phyloP scores from a whole-genome alignment of 35 echinoderm and acorn worm species.

The Nesometra sesokonis region DNA sequence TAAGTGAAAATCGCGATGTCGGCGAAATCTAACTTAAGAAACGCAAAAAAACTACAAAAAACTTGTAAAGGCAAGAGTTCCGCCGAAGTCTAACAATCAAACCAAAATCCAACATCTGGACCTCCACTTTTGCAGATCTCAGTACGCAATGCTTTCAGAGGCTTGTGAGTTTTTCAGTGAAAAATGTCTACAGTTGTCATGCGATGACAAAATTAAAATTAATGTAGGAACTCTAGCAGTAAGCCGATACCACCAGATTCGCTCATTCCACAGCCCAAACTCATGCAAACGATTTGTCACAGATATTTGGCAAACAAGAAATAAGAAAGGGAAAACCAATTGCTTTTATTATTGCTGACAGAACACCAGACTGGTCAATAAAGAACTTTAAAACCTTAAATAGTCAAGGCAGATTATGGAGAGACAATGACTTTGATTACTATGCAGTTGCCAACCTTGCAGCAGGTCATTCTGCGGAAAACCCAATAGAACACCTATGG shows the following conservation, averaged over 20 bases:
- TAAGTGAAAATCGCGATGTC: too few relatives aligned
- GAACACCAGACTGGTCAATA: slow-evolving; percentile 22
- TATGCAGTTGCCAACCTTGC: slow-evolving; percentile 6
- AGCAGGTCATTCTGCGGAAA: slow-evolving; percentile 19
- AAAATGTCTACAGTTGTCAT: slow-evolving; percentile 1
- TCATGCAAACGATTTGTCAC: neutral
- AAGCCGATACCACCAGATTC: slow-evolving; percentile 11
- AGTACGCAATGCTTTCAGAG: neutral
- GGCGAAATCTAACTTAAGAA: neutral
- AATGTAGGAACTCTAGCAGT: slow-evolving; percentile 17
- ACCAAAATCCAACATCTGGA: neutral
- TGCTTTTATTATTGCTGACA: slow-evolving; percentile 6
- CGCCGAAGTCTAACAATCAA: slow-evolving; percentile 11
- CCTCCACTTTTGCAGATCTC: neutral
- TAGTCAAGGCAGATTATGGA: neutral
- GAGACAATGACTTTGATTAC: slow-evolving; percentile 19
- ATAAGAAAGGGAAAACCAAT: neutral
- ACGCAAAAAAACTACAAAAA: neutral
- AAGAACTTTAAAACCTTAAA: slow-evolving; percentile 5
- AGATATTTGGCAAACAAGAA: neutral
- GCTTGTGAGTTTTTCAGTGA: neutral
- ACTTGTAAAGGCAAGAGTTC: slow-evolving; percentile 17
- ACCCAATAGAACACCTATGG: slow-evolving; percentile 33
- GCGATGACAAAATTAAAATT: slow-evolving; percentile 32
- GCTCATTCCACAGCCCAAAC: neutral